These are phyloP conservation scores for Drosophila neotestacea DNA, from an alignment of 2,888 invertebrate genomes.

Conservation along the genomic window DNA sequence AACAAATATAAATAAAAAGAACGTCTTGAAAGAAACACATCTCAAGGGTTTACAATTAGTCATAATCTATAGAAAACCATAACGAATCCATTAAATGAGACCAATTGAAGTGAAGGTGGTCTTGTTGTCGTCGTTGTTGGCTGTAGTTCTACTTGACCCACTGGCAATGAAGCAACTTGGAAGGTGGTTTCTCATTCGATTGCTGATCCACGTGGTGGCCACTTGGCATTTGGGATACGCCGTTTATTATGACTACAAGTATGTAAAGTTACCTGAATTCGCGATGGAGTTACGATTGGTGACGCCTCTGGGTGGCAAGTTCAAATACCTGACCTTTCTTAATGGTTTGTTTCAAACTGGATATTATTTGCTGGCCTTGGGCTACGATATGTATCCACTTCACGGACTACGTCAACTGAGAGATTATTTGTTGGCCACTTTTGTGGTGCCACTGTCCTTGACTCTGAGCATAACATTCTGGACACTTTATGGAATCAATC, in stretches of 20 bases:
- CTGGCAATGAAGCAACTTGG: conserved; percentile 25
- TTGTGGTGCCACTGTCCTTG: conserved; percentile 41
- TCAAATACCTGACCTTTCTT: conserved; percentile 63
- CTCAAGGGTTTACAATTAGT: neutral
- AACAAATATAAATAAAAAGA: neutral
- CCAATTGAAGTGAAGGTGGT: neutral
- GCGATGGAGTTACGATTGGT: conserved; percentile 27
- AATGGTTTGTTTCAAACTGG: conserved; percentile 41
- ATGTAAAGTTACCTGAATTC: conserved; percentile 41
- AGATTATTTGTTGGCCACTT: conserved; percentile 47
- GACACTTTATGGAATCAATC: conserved; percentile 39
- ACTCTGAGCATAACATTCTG: conserved; percentile 58
- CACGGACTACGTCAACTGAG: conserved; percentile 16
- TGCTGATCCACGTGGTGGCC: conserved; percentile 46
- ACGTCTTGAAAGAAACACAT: neutral
- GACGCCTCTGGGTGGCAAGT: conserved; percentile 59
- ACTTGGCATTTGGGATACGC: conserved; percentile 43
- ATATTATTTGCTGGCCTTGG: conserved; percentile 49
- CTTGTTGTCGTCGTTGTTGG: neutral
- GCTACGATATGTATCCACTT: conserved; percentile 22
- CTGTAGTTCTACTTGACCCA: neutral
- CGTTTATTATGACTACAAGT: conserved; percentile 44
- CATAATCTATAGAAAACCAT: neutral
- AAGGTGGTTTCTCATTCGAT: neutral
- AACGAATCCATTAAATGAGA: conserved; percentile 7